Conservation (phyloP, 1,140 invertebrate genomes). For the Caenorhabditis brenneri region DNA sequence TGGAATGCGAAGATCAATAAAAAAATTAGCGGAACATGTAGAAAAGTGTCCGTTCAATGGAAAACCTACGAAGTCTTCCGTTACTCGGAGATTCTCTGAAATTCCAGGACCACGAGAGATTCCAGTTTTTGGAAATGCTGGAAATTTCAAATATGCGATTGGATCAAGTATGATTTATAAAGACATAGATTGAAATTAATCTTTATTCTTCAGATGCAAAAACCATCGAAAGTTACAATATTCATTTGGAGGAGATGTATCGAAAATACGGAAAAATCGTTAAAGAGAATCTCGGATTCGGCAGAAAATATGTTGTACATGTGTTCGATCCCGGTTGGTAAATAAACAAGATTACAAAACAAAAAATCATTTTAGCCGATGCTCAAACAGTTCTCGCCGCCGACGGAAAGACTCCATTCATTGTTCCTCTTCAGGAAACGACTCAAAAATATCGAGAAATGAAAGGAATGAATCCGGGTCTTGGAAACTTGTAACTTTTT, state of each 20-base stretch:
- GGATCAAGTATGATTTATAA: not conserved
- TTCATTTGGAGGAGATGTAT: constrained; percentile 62
- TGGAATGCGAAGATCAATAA: constrained; percentile 8
- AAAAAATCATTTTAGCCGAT: constrained; percentile 69
- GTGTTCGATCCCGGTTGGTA: constrained; percentile 73
- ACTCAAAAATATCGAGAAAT: constrained; percentile 73
- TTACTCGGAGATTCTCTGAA: not conserved
- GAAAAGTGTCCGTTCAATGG: not conserved
- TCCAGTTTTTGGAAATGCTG: not conserved
- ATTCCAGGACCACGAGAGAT: constrained; percentile 12
- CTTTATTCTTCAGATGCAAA: not conserved
- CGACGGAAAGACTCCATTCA: constrained; percentile 73
- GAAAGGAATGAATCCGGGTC: constrained; percentile 73
- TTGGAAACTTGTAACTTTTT: constrained; percentile 74
- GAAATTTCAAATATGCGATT: not conserved
- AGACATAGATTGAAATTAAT: not conserved
- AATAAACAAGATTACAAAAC: no score
- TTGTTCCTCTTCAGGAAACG: constrained; percentile 74
- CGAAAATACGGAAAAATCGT: constrained; percentile 71
- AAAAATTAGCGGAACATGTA: not conserved
- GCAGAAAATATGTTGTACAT: constrained; percentile 71
- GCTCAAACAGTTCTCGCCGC: constrained; percentile 71
- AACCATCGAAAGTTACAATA: constrained; percentile 31
- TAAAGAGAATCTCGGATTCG: constrained; percentile 70
- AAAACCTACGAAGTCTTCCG: not conserved